Percentiles rank a stretch among this genome's conserved stretches.
Evolutionary conservation across 2,113 vertebrate species (phyloP).

Genomic region (Dicerorhinus sumatrensis): DNA sequence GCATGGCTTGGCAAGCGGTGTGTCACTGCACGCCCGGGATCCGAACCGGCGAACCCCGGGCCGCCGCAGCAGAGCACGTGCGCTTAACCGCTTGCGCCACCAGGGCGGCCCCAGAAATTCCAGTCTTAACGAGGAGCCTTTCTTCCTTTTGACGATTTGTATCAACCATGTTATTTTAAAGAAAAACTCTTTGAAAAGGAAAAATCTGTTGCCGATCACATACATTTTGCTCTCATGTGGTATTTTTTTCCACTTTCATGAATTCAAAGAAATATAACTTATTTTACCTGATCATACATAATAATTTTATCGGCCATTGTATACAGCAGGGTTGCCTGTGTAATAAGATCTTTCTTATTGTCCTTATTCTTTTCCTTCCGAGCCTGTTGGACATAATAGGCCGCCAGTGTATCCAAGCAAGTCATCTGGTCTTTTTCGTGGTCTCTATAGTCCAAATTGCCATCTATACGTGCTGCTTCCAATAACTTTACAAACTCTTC

Average conservation of each 20-base stretch:
- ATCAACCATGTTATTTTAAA: conserved; percentile 20
- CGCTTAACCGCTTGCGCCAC: no score
- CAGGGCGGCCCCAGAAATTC: no score
- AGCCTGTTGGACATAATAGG: conserved; percentile 99
- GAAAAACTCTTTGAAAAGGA: conserved; percentile 24
- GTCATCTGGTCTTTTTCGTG: conserved; percentile 99
- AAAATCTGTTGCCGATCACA: not conserved
- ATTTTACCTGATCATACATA: conserved; percentile 98
- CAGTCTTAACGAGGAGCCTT: not conserved
- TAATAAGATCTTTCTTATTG: conserved; percentile 99
- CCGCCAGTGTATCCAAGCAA: conserved; percentile 97
- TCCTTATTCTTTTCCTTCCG: conserved; percentile 99
- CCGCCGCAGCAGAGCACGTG: no score
- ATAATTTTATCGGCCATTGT: conserved; percentile 99
- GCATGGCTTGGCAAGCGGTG: no score
- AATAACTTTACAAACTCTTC: conserved; percentile 99
- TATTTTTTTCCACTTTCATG: conserved; percentile 14
- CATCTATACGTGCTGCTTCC: conserved; percentile 98
- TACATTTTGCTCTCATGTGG: conserved; percentile 39
- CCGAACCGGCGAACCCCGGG: no score
- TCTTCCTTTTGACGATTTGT: not conserved
- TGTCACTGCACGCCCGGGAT: no score
- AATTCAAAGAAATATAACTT: not conserved
- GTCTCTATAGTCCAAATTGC: conserved; percentile 98
- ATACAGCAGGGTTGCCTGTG: conserved; percentile 97